A percentile compares a stretch with the other conserved stretches of the same genome.
phyloP scores from a whole-genome alignment of 2,113 vertebrate species.

The Psammodynastes pulverulentus region DNA sequence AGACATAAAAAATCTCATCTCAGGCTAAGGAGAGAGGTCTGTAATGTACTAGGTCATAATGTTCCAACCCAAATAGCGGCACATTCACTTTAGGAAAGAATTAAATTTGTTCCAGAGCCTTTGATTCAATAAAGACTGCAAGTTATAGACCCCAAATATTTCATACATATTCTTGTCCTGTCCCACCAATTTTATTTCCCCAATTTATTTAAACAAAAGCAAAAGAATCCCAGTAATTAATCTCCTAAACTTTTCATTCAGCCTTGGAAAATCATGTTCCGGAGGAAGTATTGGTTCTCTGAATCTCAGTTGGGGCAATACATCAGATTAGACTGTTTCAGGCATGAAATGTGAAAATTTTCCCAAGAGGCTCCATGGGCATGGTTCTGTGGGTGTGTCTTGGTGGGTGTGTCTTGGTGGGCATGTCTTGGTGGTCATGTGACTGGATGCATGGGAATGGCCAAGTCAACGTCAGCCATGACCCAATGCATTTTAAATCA shows the following conservation, averaged over 20 bases:
- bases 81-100: constrained; percentile 14
- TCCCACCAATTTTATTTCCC: neutral
- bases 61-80: neutral
- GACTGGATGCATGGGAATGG: too few species aligned
- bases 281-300: neutral
- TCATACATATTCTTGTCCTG: neutral
- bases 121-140: neutral
- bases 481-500: too few species aligned
- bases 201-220: neutral
- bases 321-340: neutral
- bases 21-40: constrained; percentile 4
- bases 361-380: too few species aligned
- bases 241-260: neutral
- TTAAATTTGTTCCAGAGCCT: neutral
- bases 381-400: too few species aligned
- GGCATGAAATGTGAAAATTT: too few species aligned
- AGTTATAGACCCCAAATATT: neutral
- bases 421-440: too few species aligned
- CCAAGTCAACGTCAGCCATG: too few species aligned
- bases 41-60: neutral
- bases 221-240: neutral
- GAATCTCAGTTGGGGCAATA: neutral
- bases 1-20: constrained; percentile 22
- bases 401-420: too few species aligned
- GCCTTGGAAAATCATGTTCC: neutral